Evolutionary conservation across 2,113 vertebrate genomes (phyloP).

Genomic region (Siniperca chuatsi): DNA sequence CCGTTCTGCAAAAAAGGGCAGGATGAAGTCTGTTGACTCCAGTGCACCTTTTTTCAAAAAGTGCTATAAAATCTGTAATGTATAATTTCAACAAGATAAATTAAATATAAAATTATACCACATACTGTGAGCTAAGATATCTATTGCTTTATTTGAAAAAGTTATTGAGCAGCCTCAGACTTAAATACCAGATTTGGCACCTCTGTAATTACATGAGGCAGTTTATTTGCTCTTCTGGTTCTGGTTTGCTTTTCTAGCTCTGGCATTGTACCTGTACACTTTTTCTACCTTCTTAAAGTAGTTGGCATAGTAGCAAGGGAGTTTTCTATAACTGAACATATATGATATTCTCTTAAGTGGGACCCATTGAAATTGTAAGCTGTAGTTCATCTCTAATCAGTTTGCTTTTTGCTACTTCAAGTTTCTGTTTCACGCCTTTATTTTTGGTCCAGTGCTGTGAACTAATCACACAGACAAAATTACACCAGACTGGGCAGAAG

Average conservation of each 20-base stretch:
- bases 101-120: neutral
- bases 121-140: neutral
- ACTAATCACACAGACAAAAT: slow-evolving; percentile 11
- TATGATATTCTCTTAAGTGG: neutral
- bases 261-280: neutral
- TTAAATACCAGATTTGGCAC: neutral
- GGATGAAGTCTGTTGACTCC: neutral
- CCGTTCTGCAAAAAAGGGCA: neutral
- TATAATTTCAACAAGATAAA: neutral
- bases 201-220: neutral
- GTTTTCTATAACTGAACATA: neutral
- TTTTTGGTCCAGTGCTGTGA: slow-evolving; percentile 9
- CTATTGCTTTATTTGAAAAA: neutral
- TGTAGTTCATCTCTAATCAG: neutral
- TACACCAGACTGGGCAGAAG: neutral
- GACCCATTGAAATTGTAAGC: neutral
- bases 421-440: neutral
- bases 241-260: neutral
- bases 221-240: neutral
- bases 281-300: neutral
- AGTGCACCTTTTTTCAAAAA: neutral
- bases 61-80: neutral
- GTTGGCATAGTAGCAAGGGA: too few species aligned
- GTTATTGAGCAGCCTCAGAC: neutral
- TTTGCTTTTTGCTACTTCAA: neutral